These are phyloP conservation scores for Triplophysa bombifrons DNA, from an alignment of 2,797 vertebrate species.

Conservation along the genomic window DNA sequence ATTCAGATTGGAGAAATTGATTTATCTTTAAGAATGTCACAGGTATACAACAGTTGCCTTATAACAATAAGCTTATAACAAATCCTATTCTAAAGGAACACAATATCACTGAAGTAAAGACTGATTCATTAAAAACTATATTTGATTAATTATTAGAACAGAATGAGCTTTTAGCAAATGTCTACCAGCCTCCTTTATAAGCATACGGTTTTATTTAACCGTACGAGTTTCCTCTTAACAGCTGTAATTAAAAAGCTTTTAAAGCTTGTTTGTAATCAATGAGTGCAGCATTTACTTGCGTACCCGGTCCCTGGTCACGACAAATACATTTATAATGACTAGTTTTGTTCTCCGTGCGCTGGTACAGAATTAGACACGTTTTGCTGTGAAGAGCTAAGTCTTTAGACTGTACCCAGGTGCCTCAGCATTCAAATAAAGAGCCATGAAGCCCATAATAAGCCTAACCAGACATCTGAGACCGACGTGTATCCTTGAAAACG, in stretches of 20 bases:
- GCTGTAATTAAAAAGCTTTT: constrained; percentile 83
- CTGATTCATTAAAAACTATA: constrained; percentile 15
- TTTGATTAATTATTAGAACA: constrained; percentile 29
- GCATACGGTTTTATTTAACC: constrained; percentile 67
- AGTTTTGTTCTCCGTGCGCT: constrained; percentile 63
- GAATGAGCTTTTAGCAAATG: constrained; percentile 71
- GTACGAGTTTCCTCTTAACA: constrained; percentile 64
- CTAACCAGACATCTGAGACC: constrained; percentile 23
- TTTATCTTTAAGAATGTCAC: neutral
- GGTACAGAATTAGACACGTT: constrained; percentile 64
- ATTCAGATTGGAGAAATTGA: no score
- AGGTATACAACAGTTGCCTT: neutral
- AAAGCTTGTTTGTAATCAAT: constrained; percentile 76
- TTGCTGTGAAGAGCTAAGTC: constrained; percentile 51
- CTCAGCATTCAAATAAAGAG: constrained; percentile 42
- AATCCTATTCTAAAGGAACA: neutral
- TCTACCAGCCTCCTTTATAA: constrained; percentile 60
- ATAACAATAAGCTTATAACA: neutral
- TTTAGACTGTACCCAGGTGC: constrained; percentile 33
- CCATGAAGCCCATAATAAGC: constrained; percentile 26
- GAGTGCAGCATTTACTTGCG: constrained; percentile 66
- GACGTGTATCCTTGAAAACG: neutral
- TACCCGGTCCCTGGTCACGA: constrained; percentile 55
- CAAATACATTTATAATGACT: constrained; percentile 68
- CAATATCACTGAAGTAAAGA: constrained; percentile 36